These are phyloP conservation scores for Eurytoma californica DNA, from an alignment of 2,888 invertebrate genomes.

Conservation along the genomic window DNA sequence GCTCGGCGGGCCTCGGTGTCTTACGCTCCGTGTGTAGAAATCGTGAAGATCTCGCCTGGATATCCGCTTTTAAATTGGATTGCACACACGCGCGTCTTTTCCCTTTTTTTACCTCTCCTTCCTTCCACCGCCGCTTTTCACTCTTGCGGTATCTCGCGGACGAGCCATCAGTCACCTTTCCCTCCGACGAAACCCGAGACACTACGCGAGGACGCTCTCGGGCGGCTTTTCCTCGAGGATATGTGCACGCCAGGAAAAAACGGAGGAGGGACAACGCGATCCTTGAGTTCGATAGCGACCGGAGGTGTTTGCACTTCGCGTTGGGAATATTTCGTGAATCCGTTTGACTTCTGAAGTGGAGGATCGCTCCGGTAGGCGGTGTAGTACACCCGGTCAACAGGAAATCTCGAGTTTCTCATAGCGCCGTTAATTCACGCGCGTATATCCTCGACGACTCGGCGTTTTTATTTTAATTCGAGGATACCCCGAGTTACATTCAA, in stretches of 20 bases:
- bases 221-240: neutral
- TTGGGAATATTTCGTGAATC: slow-evolving; percentile 26
- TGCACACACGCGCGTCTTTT: slow-evolving; percentile 54
- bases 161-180: slow-evolving; percentile 45
- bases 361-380: neutral
- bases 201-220: slow-evolving; percentile 8
- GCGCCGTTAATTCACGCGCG: neutral
- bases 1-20: slow-evolving; percentile 64
- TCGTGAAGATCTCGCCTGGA: slow-evolving; percentile 75
- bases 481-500: no score
- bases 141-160: neutral
- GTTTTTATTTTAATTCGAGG: no score
- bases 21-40: slow-evolving; percentile 72
- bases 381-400: neutral
- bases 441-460: neutral
- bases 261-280: slow-evolving; percentile 39
- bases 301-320: slow-evolving; percentile 42
- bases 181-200: slow-evolving; percentile 38
- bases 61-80: slow-evolving; percentile 74
- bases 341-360: neutral
- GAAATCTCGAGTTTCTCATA: no score
- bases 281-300: slow-evolving; percentile 38
- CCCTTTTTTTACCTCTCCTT: slow-evolving; percentile 37
- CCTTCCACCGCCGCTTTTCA: neutral
- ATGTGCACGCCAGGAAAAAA: slow-evolving; percentile 28